Conservation (phyloP, 2,888 invertebrate species). For the Psylliodes chrysocephalus region DNA sequence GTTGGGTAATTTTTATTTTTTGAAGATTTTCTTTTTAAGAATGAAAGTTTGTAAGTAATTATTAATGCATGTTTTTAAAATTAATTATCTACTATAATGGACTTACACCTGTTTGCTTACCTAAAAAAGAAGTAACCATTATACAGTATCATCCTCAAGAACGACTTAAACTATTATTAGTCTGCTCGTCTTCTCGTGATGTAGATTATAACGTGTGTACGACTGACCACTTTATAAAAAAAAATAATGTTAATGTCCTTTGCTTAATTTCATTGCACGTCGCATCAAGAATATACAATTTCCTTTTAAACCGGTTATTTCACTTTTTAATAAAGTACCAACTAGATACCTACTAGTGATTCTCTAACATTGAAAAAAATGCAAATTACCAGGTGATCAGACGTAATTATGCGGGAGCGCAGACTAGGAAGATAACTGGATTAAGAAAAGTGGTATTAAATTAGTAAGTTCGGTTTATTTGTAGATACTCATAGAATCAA, state of each 20-base stretch:
- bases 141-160: background rate
- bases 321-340: slow-evolving; percentile 2
- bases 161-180: background rate
- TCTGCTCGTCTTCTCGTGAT: background rate
- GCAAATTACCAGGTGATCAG: slow-evolving; percentile 2
- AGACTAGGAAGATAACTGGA: background rate
- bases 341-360: background rate
- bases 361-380: slow-evolving; percentile 1
- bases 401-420: background rate
- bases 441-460: no score
- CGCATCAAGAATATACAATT: slow-evolving; percentile 8
- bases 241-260: slow-evolving; percentile 7
- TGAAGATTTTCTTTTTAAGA: no score
- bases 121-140: background rate
- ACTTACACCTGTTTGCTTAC: background rate
- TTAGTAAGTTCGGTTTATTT: no score
- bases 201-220: background rate
- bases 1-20: no score
- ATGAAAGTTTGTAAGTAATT: no score
- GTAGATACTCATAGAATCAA: no score
- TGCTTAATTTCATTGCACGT: slow-evolving; percentile 8
- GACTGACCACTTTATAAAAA: slow-evolving; percentile 3
- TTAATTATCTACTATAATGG: background rate
- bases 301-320: slow-evolving; percentile 16
- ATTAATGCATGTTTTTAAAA: background rate